Percentiles rank a stretch among this genome's conserved stretches.
phyloP scores from a whole-genome alignment of 2,797 vertebrate species.

The Mormyrops attenuatus region DNA sequence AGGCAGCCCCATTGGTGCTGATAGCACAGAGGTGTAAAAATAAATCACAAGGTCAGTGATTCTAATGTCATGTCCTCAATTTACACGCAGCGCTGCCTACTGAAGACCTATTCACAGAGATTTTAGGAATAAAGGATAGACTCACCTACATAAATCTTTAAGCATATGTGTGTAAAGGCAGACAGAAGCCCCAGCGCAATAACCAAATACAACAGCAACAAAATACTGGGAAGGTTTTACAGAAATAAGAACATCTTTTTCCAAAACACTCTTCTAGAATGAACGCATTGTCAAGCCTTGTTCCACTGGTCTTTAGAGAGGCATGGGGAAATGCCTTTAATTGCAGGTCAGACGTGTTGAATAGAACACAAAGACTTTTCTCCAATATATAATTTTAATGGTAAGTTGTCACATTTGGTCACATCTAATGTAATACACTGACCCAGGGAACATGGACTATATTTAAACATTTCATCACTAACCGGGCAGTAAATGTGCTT shows the following conservation, averaged over 20 bases:
- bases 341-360: background rate
- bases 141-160: slow-evolving; percentile 50
- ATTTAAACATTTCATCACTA: background rate
- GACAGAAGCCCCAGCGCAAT: slow-evolving; percentile 38
- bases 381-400: background rate
- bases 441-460: background rate
- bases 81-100: slow-evolving; percentile 40
- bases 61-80: slow-evolving; percentile 55
- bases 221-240: background rate
- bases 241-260: slow-evolving; percentile 2
- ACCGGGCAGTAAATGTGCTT: background rate
- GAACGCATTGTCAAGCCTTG: background rate
- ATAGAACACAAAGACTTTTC: background rate
- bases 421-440: background rate
- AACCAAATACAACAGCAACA: slow-evolving; percentile 3
- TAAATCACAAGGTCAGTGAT: slow-evolving; percentile 55
- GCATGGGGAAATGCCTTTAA: background rate
- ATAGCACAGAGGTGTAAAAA: slow-evolving; percentile 46
- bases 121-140: slow-evolving; percentile 43
- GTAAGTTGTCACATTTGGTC: background rate
- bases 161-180: slow-evolving; percentile 27
- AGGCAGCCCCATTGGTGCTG: slow-evolving; percentile 42
- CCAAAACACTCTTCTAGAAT: background rate
- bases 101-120: slow-evolving; percentile 48
- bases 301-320: background rate